Percentiles rank a stretch among this genome's conserved stretches.
Conservation (phyloP, 2,888 invertebrate genomes). For the Dasysyrphus tricinctus region DNA sequence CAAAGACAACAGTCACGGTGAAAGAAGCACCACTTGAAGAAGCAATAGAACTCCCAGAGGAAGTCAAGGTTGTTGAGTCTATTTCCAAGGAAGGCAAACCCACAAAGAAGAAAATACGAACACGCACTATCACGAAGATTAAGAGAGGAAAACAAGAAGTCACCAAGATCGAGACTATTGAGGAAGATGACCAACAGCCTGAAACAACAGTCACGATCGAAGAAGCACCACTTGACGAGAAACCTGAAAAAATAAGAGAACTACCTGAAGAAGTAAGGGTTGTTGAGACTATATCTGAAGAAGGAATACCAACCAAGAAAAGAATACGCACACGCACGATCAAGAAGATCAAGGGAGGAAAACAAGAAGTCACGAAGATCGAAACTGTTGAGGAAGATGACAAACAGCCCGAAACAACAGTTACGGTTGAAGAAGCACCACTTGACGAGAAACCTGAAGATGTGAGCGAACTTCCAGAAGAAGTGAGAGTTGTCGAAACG, state of each 20-base stretch:
- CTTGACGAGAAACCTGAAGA: slow-evolving; percentile 15
- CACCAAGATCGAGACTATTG: neutral
- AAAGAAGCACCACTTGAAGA: slow-evolving; percentile 43
- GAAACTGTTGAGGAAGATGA: slow-evolving; percentile 80
- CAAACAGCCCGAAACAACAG: slow-evolving; percentile 79
- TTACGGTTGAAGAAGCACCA: slow-evolving; percentile 72
- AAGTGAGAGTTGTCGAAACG: slow-evolving; percentile 23
- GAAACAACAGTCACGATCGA: slow-evolving; percentile 72
- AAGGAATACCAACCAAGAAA: slow-evolving; percentile 80
- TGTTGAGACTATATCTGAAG: slow-evolving; percentile 82
- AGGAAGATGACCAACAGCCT: neutral
- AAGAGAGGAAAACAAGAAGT: neutral
- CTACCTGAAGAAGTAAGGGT: slow-evolving; percentile 80
- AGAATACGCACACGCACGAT: slow-evolving; percentile 80
- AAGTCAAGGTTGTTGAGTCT: neutral
- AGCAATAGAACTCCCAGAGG: neutral
- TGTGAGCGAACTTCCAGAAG: slow-evolving; percentile 43
- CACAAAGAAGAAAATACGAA: neutral
- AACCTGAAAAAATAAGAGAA: slow-evolving; percentile 8
- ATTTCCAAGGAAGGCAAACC: neutral
- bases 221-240: slow-evolving; percentile 77
- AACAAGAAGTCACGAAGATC: slow-evolving; percentile 81
- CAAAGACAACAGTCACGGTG: slow-evolving; percentile 79
- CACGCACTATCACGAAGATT: neutral
- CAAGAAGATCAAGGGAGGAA: slow-evolving; percentile 80